Conservation (phyloP, 2,888 invertebrate species). For the Mystacides longicornis region DNA sequence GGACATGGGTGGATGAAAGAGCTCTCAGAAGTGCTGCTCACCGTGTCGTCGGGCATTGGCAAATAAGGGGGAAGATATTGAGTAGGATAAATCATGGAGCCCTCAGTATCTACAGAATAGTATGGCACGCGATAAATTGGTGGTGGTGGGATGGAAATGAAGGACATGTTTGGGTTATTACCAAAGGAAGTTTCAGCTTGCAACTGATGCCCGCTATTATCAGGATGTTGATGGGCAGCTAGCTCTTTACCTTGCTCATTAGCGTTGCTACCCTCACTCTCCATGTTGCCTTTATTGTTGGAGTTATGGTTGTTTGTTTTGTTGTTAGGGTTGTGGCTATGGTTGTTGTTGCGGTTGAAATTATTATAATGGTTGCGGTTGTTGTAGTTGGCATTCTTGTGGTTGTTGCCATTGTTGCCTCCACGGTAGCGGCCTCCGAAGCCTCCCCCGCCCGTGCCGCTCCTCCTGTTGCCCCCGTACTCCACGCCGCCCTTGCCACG, state of each 20-base stretch:
- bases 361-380: constrained; percentile 5
- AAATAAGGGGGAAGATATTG: constrained; percentile 17
- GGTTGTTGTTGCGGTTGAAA: constrained; percentile 1
- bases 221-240: constrained; percentile 2
- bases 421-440: constrained; percentile 13
- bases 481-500: background rate
- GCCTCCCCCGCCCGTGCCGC: constrained; percentile 3
- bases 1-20: constrained; percentile 6
- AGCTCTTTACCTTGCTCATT: constrained; percentile 9
- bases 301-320: constrained; percentile 6
- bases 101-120: constrained; percentile 42
- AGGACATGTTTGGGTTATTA: constrained; percentile 31
- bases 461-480: background rate
- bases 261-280: background rate
- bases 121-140: constrained; percentile 43
- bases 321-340: background rate
- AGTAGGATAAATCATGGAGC: constrained; percentile 30
- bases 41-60: constrained; percentile 5
- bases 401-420: constrained; percentile 2
- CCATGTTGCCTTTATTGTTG: constrained; percentile 8
- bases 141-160: constrained; percentile 45
- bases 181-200: background rate
- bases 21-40: background rate
- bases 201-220: background rate
- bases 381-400: constrained; percentile 4